Evolutionary conservation across 2,797 vertebrate species (phyloP).

Genomic region (Pseudochirops corinnae): DNA sequence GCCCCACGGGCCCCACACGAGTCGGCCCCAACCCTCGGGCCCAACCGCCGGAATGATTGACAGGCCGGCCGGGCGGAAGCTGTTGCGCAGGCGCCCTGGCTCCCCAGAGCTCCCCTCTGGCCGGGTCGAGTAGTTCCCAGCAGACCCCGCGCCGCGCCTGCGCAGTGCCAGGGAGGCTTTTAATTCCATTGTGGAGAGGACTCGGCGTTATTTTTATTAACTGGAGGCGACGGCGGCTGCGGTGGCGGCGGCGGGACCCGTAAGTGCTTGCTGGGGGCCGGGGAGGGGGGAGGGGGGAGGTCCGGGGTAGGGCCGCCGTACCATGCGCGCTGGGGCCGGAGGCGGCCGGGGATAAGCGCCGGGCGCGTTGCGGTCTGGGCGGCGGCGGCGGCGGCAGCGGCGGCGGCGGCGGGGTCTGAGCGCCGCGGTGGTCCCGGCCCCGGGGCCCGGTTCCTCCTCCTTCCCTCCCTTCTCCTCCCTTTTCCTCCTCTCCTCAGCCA

Average conservation of each 20-base stretch:
- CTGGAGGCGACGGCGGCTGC: conserved; percentile 83
- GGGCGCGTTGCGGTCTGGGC: conserved; percentile 73
- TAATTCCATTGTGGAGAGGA: conserved; percentile 88
- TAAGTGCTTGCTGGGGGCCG: conserved; percentile 75
- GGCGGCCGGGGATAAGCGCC: conserved; percentile 49
- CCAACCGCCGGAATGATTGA: conserved; percentile 77
- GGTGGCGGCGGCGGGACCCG: conserved; percentile 76
- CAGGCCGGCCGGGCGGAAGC: conserved; percentile 66
- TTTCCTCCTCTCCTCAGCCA: conserved; percentile 77
- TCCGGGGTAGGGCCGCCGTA: conserved; percentile 20
- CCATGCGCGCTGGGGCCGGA: conserved; percentile 48
- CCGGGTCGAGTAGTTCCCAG: conserved; percentile 79
- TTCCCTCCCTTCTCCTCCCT: conserved; percentile 62
- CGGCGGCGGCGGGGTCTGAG: conserved; percentile 69
- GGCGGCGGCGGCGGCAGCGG: conserved; percentile 60
- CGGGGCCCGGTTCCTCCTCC: conserved; percentile 80
- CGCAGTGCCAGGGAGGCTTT: conserved; percentile 81
- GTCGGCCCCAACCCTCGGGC: conserved; percentile 33
- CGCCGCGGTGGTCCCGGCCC: conserved; percentile 72
- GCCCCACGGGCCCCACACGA: conserved; percentile 7
- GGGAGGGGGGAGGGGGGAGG: conserved; percentile 54
- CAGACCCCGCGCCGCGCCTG: conserved; percentile 84
- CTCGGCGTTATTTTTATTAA: conserved; percentile 86
- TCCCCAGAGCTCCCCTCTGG: conserved; percentile 64
- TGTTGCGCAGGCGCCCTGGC: conserved; percentile 80